A percentile compares a stretch with the other conserved stretches of the same genome.
These are phyloP conservation scores for Danionella dracula DNA, from an alignment of 2,797 vertebrate species.

Conservation along the genomic window DNA sequence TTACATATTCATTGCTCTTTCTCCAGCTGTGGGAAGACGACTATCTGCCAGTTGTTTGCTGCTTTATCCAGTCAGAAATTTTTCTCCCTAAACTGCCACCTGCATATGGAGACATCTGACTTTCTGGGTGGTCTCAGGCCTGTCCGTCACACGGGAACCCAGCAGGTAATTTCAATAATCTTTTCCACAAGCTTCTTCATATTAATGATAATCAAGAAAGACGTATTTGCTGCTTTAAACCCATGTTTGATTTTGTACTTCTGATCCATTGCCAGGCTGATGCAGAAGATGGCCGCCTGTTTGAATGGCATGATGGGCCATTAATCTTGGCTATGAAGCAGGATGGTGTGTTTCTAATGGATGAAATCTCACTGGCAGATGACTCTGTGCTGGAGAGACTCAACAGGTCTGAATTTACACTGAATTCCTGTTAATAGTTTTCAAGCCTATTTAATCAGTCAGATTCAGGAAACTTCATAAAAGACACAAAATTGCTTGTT, in stretches of 20 bases:
- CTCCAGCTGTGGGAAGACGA: conserved; percentile 93
- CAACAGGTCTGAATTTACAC: conserved; percentile 78
- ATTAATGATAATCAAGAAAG: no score
- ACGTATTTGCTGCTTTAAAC: neutral
- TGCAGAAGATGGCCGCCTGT: conserved; percentile 74
- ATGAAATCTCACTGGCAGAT: conserved; percentile 95
- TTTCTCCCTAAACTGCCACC: conserved; percentile 87
- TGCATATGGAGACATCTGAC: conserved; percentile 96
- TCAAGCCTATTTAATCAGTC: no score
- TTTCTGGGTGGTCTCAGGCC: conserved; percentile 90
- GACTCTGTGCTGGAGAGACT: conserved; percentile 96
- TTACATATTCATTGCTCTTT: neutral
- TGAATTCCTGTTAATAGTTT: neutral
- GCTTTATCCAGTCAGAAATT: conserved; percentile 78
- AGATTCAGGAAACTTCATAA: no score
- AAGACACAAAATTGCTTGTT: no score
- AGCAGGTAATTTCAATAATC: conserved; percentile 68
- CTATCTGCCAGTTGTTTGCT: conserved; percentile 92
- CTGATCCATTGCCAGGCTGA: conserved; percentile 60
- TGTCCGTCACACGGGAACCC: conserved; percentile 70
- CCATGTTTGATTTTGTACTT: conserved; percentile 13
- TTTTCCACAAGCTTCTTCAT: no score
- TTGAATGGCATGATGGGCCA: conserved; percentile 93
- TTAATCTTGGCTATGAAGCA: conserved; percentile 90
- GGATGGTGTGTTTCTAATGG: conserved; percentile 87